phyloP scores from a whole-genome alignment of 2,888 invertebrate genomes.

The Chelonus formosanus region DNA sequence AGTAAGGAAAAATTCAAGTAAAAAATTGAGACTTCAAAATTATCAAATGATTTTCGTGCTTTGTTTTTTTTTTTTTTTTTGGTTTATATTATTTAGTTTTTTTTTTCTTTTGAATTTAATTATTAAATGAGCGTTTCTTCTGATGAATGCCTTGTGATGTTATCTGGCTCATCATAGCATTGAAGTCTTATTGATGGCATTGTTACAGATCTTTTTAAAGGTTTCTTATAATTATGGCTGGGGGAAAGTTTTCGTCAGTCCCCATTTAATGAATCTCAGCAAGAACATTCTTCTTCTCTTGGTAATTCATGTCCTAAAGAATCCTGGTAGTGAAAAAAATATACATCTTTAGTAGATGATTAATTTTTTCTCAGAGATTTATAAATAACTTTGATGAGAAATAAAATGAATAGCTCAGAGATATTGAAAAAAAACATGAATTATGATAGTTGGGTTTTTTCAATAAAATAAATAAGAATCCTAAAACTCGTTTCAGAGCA shows the following conservation, averaged over 20 bases:
- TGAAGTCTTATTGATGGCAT: conserved; percentile 46
- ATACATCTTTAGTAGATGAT: no score
- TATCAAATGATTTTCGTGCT: conserved; percentile 16
- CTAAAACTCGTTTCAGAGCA: no score
- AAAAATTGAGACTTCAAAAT: conserved; percentile 18
- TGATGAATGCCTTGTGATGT: conserved; percentile 43
- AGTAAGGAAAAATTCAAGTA: conserved; percentile 4
- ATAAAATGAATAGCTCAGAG: not conserved
- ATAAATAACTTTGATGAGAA: no score
- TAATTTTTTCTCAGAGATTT: no score
- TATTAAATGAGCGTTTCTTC: conserved; percentile 56
- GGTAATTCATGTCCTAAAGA: conserved; percentile 53
- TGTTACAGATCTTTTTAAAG: conserved; percentile 49
- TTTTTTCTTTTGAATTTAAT: conserved; percentile 6
- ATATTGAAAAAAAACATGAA: conserved; percentile 14
- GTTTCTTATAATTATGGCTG: conserved; percentile 15
- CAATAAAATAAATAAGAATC: no score
- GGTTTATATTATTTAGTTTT: conserved; percentile 9
- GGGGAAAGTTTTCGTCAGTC: conserved; percentile 49
- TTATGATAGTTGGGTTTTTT: not conserved
- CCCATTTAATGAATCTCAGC: conserved; percentile 58
- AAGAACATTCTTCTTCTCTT: conserved; percentile 59
- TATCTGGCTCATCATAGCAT: conserved; percentile 38
- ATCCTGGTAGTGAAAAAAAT: conserved; percentile 44
- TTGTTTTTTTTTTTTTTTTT: conserved; percentile 12